Conservation (phyloP, 2,888 invertebrate genomes). For the Diabrotica balteata region DNA sequence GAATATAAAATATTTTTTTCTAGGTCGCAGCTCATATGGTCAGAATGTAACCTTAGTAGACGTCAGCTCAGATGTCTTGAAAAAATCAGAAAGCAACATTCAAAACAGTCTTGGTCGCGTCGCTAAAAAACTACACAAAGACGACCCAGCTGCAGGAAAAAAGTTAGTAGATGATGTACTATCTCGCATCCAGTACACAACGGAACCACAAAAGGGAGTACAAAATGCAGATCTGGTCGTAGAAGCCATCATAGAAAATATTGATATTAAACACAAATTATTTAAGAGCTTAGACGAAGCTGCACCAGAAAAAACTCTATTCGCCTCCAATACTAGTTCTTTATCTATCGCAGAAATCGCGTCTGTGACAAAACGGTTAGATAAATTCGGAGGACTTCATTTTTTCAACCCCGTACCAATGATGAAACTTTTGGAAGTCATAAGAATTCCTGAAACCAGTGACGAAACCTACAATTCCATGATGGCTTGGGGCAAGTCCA, state of each 20-base stretch:
- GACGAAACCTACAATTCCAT: constrained; percentile 76
- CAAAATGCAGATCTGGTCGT: constrained; percentile 78
- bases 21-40: too few relatives aligned
- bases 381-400: constrained; percentile 74
- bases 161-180: constrained; percentile 70
- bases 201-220: constrained; percentile 68
- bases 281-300: constrained; percentile 78
- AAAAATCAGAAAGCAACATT: constrained; percentile 77
- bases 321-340: constrained; percentile 91
- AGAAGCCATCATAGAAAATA: constrained; percentile 87
- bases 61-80: constrained; percentile 72
- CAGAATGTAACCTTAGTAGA: constrained; percentile 85
- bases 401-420: constrained; percentile 93
- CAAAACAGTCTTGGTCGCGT: constrained; percentile 74
- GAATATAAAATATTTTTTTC: too few relatives aligned
- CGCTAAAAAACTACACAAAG: constrained; percentile 79
- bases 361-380: constrained; percentile 72
- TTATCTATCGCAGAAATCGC: constrained; percentile 84
- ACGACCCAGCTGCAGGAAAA: constrained; percentile 70
- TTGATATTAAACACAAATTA: constrained; percentile 72
- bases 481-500: constrained; percentile 80
- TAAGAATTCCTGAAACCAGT: constrained; percentile 77
- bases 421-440: constrained; percentile 87
- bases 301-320: constrained; percentile 76
- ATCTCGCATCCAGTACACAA: constrained; percentile 68